phyloP scores from a whole-genome alignment of 2,113 vertebrate genomes.

The Puntigrus tetrazona region DNA sequence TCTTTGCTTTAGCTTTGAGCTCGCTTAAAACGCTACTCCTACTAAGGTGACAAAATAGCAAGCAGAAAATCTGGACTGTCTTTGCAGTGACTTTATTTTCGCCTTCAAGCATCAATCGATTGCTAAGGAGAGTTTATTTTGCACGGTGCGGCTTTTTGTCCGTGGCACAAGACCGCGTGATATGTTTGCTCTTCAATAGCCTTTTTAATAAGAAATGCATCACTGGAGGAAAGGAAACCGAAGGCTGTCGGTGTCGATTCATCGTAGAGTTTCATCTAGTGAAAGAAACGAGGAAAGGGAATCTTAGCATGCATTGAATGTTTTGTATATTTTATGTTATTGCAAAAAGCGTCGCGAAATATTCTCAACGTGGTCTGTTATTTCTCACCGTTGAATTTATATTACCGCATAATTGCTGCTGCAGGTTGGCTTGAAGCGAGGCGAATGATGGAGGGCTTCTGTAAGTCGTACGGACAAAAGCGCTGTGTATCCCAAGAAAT shows the following conservation, averaged over 20 bases:
- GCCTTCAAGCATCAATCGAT: neutral
- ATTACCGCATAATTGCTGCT: conserved; percentile 27
- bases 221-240: neutral
- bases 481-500: neutral
- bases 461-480: conserved; percentile 17
- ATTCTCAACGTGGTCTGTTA: neutral
- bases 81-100: neutral
- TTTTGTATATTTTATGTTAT: neutral
- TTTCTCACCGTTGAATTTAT: neutral
- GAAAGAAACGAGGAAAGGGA: neutral
- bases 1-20: neutral
- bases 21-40: neutral
- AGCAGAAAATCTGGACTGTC: neutral
- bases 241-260: neutral
- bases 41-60: neutral
- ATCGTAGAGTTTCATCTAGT: neutral
- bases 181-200: neutral
- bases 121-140: neutral
- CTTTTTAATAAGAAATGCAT: neutral
- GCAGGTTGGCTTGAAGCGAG: conserved; percentile 20
- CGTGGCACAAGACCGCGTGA: neutral
- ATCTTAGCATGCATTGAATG: neutral
- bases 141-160: neutral
- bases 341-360: conserved; percentile 35
- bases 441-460: conserved; percentile 17